phyloP scores from a whole-genome alignment of 1,140 invertebrate genomes.

The Aradophagus sp. region DNA sequence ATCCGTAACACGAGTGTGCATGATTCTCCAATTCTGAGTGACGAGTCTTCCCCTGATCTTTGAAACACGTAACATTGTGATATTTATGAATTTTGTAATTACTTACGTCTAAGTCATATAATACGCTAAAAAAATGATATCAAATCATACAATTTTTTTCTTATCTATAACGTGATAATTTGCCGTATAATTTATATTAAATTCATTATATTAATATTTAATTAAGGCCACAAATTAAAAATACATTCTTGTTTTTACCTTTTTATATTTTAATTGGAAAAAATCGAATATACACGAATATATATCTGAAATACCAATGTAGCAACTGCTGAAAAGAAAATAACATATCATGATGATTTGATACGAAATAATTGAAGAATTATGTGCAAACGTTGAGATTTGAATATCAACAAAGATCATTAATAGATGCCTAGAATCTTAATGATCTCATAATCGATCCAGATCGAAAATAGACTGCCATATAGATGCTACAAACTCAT shows the following conservation, averaged over 20 bases:
- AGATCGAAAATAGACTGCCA: constrained; percentile 48
- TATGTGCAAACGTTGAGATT: constrained; percentile 45
- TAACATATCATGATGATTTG: constrained; percentile 41
- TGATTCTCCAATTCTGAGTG: constrained; percentile 34
- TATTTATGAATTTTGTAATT: too few species aligned
- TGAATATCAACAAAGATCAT: constrained; percentile 35
- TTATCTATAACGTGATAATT: too few species aligned
- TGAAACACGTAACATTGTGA: not conserved
- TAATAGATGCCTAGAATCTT: constrained; percentile 41
- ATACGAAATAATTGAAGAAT: constrained; percentile 38
- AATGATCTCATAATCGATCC: constrained; percentile 35
- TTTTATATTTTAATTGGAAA: too few species aligned
- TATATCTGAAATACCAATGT: not conserved
- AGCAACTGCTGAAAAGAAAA: constrained; percentile 19
- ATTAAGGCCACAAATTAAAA: too few species aligned
- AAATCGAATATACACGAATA: not conserved
- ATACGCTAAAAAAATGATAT: too few species aligned
- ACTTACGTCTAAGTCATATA: too few species aligned
- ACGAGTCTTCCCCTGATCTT: constrained; percentile 41
- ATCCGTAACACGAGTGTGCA: constrained; percentile 36
- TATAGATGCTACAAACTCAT: constrained; percentile 42
- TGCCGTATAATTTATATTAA: too few species aligned
- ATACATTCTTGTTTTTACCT: too few species aligned
- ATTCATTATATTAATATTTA: too few species aligned
- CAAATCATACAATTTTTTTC: too few species aligned